Base-by-base conservation (phyloP, 2,888 invertebrate genomes). In the Alviniconcha strummeri region DNA sequence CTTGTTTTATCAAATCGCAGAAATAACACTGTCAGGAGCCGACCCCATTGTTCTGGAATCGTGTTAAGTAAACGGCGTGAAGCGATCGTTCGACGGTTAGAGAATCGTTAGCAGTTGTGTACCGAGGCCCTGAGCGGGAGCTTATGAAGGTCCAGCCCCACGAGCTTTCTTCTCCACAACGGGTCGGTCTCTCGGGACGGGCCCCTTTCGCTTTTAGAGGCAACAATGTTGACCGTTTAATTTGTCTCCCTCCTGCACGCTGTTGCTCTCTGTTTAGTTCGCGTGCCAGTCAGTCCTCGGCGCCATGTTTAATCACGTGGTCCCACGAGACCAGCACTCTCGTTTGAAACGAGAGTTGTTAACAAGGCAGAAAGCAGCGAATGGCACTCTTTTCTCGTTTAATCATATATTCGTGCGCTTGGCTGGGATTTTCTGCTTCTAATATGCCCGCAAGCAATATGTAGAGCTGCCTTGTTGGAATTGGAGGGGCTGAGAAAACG, bases 1-100 rank as follows among this genome's bases (percentile, higher is more conserved):
- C n/a, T 69, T 64, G 80, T 80, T 80, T 80, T 80, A 69, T 69
- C 80, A 80, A 69, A 80, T 81, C 74, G n/a, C 75, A 75, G 60
- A 81, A 75, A 81, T 60, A 81, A 74, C 72, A 81, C 36, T 74
- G 72, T 64, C 74, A 75, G 15, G 36, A 54, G 52, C 69, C 2
- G 11, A 36, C 69, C 13, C n/a, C 54, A 55, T 75, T 76, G 54
- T 19, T 76, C 69, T 13, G 69, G 54, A n/a, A 36, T 56, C 54
- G 80, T 69, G 69, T 67, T 69, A 54, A 19, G 80, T 54, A 69
- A 67, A 80, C n/a, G 69, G 69, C 5, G 69, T 9, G 8, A 9
- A 69, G 69, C 67, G 55, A 80, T 80, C 80, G 69, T 80, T 69
- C 69, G 9, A 56, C 80, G 54, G 54, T 80, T 69, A 69, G 69